These are phyloP conservation scores for Macaca fascicularis DNA, from an alignment of 2,113 vertebrate genomes.

Conservation along the genomic window DNA sequence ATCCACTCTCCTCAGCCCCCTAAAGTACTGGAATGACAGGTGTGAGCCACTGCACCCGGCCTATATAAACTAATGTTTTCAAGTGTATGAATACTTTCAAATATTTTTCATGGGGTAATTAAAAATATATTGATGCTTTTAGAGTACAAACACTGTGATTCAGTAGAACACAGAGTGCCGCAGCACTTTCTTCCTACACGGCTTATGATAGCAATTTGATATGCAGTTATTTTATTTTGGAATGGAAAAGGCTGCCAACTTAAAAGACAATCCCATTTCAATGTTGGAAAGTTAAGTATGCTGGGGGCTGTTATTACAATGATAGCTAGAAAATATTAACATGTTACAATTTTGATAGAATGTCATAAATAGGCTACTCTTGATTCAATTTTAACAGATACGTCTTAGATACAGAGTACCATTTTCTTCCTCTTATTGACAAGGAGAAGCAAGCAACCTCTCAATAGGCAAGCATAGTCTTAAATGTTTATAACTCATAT, in stretches of 20 bases:
- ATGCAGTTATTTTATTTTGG: neutral
- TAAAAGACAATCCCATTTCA: neutral
- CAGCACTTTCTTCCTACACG: neutral
- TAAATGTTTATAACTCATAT: neutral
- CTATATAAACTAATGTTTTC: neutral
- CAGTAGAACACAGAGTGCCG: neutral
- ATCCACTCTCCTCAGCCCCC: too few species aligned
- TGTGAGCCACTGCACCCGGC: too few species aligned
- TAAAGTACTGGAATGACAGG: too few species aligned
- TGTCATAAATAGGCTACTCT: neutral
- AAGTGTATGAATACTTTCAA: neutral
- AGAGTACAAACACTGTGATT: neutral
- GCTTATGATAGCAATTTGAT: neutral
- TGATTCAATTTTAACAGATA: neutral
- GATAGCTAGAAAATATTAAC: neutral
- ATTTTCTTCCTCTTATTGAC: neutral
- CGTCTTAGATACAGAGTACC: neutral
- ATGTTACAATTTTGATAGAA: neutral
- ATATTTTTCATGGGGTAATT: neutral
- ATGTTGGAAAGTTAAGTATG: neutral
- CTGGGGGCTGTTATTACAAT: neutral
- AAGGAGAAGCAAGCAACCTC: neutral
- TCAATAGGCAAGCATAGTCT: neutral
- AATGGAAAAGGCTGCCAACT: neutral
- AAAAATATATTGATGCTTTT: neutral